Evolutionary conservation across 1,140 invertebrate species (phyloP).

Genomic region (Copidosoma floridanum): DNA sequence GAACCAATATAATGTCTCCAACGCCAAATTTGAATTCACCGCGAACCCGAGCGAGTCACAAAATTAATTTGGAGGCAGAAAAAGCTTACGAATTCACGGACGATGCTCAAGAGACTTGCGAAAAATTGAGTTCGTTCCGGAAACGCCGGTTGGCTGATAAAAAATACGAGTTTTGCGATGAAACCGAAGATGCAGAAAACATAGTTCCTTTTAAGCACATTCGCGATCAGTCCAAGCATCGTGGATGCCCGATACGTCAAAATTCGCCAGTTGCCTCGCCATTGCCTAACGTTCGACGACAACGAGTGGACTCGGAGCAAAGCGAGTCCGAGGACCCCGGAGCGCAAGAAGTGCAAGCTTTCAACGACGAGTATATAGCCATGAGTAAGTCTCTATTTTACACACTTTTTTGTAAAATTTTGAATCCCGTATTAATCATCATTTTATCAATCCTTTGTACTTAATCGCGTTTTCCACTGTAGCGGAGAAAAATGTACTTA

Average conservation of each 20-base stretch:
- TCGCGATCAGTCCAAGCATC: slow-evolving; percentile 50
- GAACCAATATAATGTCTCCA: slow-evolving; percentile 45
- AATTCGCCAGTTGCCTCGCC: slow-evolving; percentile 47
- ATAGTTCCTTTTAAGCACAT: slow-evolving; percentile 72
- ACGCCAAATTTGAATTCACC: slow-evolving; percentile 41
- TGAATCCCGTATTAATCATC: background rate
- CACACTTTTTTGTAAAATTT: background rate
- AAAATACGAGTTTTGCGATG: slow-evolving; percentile 86
- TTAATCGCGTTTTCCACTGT: background rate
- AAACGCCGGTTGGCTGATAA: slow-evolving; percentile 83
- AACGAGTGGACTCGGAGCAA: slow-evolving; percentile 51
- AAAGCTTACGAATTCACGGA: slow-evolving; percentile 85
- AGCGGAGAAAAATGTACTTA: slow-evolving; percentile 51
- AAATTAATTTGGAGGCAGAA: slow-evolving; percentile 59
- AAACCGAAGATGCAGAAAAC: slow-evolving; percentile 75
- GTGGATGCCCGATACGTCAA: slow-evolving; percentile 45
- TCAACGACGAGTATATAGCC: slow-evolving; percentile 35
- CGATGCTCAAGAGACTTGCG: slow-evolving; percentile 73
- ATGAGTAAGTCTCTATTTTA: slow-evolving; percentile 37
- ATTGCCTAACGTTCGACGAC: slow-evolving; percentile 42
- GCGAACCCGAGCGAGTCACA: slow-evolving; percentile 47
- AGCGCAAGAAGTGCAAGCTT: slow-evolving; percentile 36
- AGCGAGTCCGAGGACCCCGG: slow-evolving; percentile 48
- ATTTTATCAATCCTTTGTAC: background rate
- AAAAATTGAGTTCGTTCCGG: slow-evolving; percentile 78